Base-by-base conservation (phyloP, 2,888 invertebrate genomes). In the Mythimna pallens region DNA sequence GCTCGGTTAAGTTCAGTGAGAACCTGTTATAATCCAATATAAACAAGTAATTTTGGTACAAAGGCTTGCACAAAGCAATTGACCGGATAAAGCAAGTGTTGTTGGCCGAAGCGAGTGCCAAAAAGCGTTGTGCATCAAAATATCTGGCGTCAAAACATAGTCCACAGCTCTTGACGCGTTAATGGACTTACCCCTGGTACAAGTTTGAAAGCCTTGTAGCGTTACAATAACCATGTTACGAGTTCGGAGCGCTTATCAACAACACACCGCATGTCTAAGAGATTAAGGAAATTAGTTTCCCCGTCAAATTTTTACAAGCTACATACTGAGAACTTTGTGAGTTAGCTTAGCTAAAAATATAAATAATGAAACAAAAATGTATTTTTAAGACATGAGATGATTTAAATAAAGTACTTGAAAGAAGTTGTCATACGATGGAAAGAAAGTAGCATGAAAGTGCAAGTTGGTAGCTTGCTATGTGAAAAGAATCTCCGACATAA, bases 171-270 rank as follows among this genome's bases (percentile, higher is more conserved):
- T 89, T 89, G 89, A 89, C 88, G 89, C 83, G 88, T 85, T 94
- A 95, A 94, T 94, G 90, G 90, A 94, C 91, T 94, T 93, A 93
- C 86, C 88, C 89, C 86, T 87, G 85, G 89, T 89, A 88, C 88
- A 92, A 92, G 89, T 93, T 90, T 91, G 89, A 88, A 89, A 82
- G 72, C 81, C 68, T 79, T 81, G 83, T 85, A 83, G 87, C 89
- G 88, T 87, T 85, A 86, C 85, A 78, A 89, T 80, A 86, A 86
- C 88, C 86, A 86, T 89, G 89, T 89, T 85, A 87, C 82, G 73
- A 87, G 86, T 87, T 88, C 88, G 66, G 80, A 88, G 73, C 81
- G 80, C 86, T 87, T 87, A 81, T 83, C 81, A 86, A 81, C 81
- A 86, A 81, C 82, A 83, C 73, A 86, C 85, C 81, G 63, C 76